Evolutionary conservation across 2,797 vertebrate genomes (phyloP).

Genomic region (Lophius americanus): DNA sequence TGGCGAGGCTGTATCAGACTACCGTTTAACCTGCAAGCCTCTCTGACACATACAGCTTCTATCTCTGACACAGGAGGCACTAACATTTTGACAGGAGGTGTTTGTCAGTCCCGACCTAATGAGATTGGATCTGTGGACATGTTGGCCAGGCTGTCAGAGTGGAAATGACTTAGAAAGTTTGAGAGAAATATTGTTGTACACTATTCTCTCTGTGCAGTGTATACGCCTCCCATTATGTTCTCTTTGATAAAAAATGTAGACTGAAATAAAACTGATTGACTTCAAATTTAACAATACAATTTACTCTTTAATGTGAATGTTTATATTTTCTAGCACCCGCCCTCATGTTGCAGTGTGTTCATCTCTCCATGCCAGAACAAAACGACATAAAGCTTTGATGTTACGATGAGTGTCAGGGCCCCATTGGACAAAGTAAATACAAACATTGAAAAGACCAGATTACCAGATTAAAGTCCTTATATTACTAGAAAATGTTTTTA

Average conservation of each 20-base stretch:
- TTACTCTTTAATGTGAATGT: too few relatives aligned
- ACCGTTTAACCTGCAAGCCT: constrained; percentile 67
- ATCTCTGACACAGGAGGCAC: constrained; percentile 66
- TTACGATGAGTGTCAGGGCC: too few relatives aligned
- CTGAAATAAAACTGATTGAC: not conserved
- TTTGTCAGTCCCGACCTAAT: constrained; percentile 71
- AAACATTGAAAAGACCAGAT: too few relatives aligned
- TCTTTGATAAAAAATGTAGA: not conserved
- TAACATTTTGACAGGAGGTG: constrained; percentile 74
- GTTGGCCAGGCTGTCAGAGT: constrained; percentile 46
- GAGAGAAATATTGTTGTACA: not conserved
- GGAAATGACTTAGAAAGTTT: constrained; percentile 26
- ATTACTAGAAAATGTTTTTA: too few relatives aligned
- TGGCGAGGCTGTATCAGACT: constrained; percentile 59
- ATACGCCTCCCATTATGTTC: constrained; percentile 2
- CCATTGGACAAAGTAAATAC: too few relatives aligned
- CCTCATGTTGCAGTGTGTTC: not conserved
- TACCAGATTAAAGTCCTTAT: too few relatives aligned
- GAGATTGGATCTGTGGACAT: constrained; percentile 59
- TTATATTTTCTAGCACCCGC: too few relatives aligned
- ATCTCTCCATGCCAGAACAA: not conserved
- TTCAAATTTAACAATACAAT: not conserved
- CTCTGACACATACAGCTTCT: constrained; percentile 62
- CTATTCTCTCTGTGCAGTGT: not conserved
- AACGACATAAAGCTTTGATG: not conserved